Conservation (phyloP, 1,140 invertebrate species). For the Mya arenaria region DNA sequence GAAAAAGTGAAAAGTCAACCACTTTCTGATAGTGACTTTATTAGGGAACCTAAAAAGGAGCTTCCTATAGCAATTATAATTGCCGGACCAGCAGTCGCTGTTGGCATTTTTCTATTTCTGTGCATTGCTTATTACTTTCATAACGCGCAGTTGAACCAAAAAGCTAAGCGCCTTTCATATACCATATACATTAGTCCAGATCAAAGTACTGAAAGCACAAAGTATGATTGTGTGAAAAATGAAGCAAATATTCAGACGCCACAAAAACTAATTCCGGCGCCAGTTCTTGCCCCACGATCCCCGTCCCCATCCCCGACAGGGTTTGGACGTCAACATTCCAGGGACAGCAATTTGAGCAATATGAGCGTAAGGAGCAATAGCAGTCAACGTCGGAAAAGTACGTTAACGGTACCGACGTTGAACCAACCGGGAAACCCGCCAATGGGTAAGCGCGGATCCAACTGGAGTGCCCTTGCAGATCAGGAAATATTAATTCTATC, state of each 20-base stretch:
- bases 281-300: background rate
- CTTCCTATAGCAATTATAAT: slow-evolving; percentile 35
- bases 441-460: background rate
- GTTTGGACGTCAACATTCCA: background rate
- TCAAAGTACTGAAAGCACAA: background rate
- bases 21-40: too few relatives aligned
- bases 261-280: background rate
- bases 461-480: slow-evolving; percentile 54
- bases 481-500: slow-evolving; percentile 60
- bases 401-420: background rate
- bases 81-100: slow-evolving; percentile 23
- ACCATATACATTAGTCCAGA: slow-evolving; percentile 38
- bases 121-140: slow-evolving; percentile 47
- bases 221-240: background rate
- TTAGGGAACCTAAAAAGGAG: slow-evolving; percentile 42
- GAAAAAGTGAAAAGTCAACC: too few relatives aligned
- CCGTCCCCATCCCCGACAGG: too few relatives aligned
- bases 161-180: slow-evolving; percentile 27
- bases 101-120: slow-evolving; percentile 34
- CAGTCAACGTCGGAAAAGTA: slow-evolving; percentile 20
- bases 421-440: background rate
- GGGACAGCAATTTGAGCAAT: background rate
- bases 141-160: slow-evolving; percentile 32
- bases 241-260: background rate
- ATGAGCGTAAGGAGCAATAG: background rate